Percentiles rank a stretch among this genome's conserved stretches.
Evolutionary conservation across 2,888 invertebrate species (phyloP).

Genomic region (Branchinecta sandiegonensis): DNA sequence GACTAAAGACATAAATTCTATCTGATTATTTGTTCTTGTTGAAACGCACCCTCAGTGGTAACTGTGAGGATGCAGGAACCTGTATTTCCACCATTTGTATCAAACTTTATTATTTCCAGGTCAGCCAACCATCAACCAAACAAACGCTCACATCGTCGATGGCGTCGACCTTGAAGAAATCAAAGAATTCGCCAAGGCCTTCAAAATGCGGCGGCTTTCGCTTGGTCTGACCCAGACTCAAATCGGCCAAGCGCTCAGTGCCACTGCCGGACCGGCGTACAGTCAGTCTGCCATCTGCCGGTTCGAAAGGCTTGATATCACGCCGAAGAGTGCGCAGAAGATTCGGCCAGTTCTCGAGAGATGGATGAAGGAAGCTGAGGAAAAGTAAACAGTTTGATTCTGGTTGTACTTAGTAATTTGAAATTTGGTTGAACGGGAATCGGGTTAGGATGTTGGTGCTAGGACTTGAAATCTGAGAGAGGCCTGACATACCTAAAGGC

Average conservation of each 20-base stretch:
- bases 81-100: too few species aligned
- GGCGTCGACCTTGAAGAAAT: slow-evolving; percentile 95
- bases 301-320: slow-evolving; percentile 99
- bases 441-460: too few species aligned
- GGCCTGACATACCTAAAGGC: too few species aligned
- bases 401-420: slow-evolving; percentile 6
- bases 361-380: slow-evolving; percentile 98
- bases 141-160: slow-evolving; percentile 84
- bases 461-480: too few species aligned
- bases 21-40: too few species aligned
- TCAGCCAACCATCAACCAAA: slow-evolving; percentile 84
- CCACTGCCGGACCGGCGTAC: slow-evolving; percentile 94
- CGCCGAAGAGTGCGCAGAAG: slow-evolving; percentile 98
- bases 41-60: too few species aligned
- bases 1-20: too few species aligned
- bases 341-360: slow-evolving; percentile 95
- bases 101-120: slow-evolving; percentile 41
- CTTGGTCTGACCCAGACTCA: slow-evolving; percentile 81
- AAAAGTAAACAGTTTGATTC: slow-evolving; percentile 49
- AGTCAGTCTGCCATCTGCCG: slow-evolving; percentile 99
- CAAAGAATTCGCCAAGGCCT: slow-evolving; percentile 94
- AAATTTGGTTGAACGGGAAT: too few species aligned
- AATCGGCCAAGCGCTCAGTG: slow-evolving; percentile 89
- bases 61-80: too few species aligned
- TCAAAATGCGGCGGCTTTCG: slow-evolving; percentile 81